These are phyloP conservation scores for Oscheius sp. DNA, from an alignment of 2,888 invertebrate genomes.

Conservation along the genomic window DNA sequence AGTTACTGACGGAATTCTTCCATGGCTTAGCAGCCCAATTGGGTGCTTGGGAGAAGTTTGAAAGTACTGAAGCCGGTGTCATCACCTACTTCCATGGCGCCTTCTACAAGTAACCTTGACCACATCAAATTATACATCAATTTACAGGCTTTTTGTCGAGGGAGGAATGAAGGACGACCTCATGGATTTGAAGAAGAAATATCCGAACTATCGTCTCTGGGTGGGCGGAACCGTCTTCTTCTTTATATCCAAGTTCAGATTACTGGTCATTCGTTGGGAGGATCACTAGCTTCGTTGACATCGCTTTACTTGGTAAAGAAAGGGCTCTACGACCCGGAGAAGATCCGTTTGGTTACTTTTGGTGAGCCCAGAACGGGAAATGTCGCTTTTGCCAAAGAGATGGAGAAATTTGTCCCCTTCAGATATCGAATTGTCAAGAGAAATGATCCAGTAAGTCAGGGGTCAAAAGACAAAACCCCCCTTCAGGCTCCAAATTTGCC, in stretches of 20 bases:
- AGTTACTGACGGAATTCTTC: conserved; percentile 67
- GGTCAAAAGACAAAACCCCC: neutral
- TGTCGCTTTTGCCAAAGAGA: conserved; percentile 69
- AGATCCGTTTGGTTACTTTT: conserved; percentile 66
- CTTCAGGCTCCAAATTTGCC: conserved; percentile 70
- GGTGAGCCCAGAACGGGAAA: conserved; percentile 73
- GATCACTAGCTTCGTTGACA: conserved; percentile 71
- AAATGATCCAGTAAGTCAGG: conserved; percentile 67
- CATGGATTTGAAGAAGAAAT: conserved; percentile 65
- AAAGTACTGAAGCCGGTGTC: conserved; percentile 65
- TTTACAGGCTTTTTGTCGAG: conserved; percentile 63
- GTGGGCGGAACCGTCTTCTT: conserved; percentile 35
- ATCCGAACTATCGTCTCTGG: conserved; percentile 70
- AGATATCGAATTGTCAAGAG: conserved; percentile 69
- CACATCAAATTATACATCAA: neutral
- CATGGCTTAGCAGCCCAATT: conserved; percentile 71
- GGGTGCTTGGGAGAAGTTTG: conserved; percentile 73
- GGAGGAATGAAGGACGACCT: conserved; percentile 70
- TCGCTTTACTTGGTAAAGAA: conserved; percentile 68
- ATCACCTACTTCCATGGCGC: conserved; percentile 72
- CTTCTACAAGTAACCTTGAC: conserved; percentile 48
- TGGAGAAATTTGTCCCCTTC: conserved; percentile 68
- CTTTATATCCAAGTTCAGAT: conserved; percentile 45
- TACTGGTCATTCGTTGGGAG: conserved; percentile 72
- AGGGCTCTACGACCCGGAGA: conserved; percentile 61